A percentile compares a stretch with the other conserved stretches of the same genome.
phyloP scores from a whole-genome alignment of 2,797 vertebrate species.

The Tamandua tetradactyla region DNA sequence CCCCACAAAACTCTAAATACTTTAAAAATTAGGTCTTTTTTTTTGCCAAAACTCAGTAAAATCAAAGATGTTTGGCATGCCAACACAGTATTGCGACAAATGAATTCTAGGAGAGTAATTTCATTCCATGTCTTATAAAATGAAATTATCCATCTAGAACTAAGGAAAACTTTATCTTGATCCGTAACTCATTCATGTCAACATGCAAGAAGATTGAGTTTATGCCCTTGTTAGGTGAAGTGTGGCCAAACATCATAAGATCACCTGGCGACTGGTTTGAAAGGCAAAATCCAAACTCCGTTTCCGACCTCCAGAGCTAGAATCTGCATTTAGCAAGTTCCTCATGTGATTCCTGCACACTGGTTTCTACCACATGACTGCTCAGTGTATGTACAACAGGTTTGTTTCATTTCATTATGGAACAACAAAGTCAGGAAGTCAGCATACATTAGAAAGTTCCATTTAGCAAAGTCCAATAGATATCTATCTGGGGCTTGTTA shows the following conservation, averaged over 20 bases:
- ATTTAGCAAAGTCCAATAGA: not conserved
- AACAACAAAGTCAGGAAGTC: not conserved
- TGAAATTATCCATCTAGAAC: conserved; percentile 17
- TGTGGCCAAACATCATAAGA: not conserved
- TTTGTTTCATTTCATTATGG: rapidly evolving
- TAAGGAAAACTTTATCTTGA: conserved; percentile 13
- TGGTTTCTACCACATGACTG: not conserved
- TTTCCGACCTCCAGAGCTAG: too few species aligned
- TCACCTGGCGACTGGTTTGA: not conserved
- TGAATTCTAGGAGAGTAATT: conserved; percentile 36
- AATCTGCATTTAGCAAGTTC: not conserved
- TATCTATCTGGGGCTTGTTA: not conserved
- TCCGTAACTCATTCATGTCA: not conserved
- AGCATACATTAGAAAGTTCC: not conserved
- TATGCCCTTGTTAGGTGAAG: not conserved
- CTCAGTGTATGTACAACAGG: not conserved
- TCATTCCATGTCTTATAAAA: conserved; percentile 49
- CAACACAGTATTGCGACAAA: not conserved
- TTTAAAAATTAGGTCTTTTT: not conserved
- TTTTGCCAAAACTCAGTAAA: not conserved
- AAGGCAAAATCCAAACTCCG: too few species aligned
- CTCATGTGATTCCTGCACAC: not conserved
- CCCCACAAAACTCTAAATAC: too few species aligned
- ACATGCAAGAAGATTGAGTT: not conserved
- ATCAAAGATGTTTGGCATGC: not conserved